Base-by-base conservation (phyloP, 1,140 invertebrate genomes). In the Tetramorium simillimum region DNA sequence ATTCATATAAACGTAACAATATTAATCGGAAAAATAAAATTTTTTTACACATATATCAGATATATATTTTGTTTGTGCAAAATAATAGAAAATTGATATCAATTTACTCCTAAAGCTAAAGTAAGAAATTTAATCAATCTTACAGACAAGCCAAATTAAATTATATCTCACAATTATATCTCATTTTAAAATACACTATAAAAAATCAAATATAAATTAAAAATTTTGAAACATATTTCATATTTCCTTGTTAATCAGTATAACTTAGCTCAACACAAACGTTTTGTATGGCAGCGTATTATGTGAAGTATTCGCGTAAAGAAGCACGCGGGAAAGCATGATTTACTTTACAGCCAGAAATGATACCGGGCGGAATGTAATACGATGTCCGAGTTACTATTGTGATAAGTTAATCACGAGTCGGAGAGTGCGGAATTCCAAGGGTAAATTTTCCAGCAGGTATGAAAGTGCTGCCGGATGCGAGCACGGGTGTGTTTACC, bases 391-490 rank as follows among this genome's bases (percentile, higher is more conserved):
- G 28, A 49, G 28, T 81, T 60, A 73, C 51, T 53, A 86, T 72
- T 72, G 82, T 86, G 53, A 80, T 75, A 84, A 87, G 78, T 87
- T 89, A 89, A 86, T 86, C 63, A 72, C 70, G 86, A 87, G 77
- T 82, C 76, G 69, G 33, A 72, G 65, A 78, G 73, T 43, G 73
- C 37, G 33, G 77, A 73, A 70, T 84, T 76, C 77, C 58, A 72
- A 84, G 76, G 73, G 73, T 84, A 62, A 77, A 87, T 89, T 87
- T 78, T 72, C 86, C 69, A 56, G 65, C 60, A 67, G 37, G 28
- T 77, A 65, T 88, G 75, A 75, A 73, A 88, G 37, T 33, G 63
- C 80, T 75, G 73, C 46, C 40, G 72, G 51, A 89, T 63, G 24
- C 28, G 18, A 69, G 56, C 24, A 56, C 84, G 21, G 46, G 21